Evolutionary conservation across 2,797 vertebrate species (phyloP).

Genomic region (Mormyrus proboscirostris): DNA sequence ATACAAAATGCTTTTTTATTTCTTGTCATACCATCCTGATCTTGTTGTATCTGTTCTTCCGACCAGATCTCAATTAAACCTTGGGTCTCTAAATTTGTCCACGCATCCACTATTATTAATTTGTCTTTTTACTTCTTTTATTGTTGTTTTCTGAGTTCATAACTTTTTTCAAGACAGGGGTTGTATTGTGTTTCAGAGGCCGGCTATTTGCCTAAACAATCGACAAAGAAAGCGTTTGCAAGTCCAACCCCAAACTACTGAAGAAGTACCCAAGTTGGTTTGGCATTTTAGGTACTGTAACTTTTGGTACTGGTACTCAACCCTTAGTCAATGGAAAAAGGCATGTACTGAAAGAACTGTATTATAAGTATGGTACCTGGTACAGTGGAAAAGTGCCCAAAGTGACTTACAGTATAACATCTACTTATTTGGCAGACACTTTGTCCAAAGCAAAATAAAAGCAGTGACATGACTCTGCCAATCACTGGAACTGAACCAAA

Average conservation of each 20-base stretch:
- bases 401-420: background rate
- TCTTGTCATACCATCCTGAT: background rate
- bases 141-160: background rate
- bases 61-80: background rate
- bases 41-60: background rate
- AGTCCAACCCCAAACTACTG: too few species aligned
- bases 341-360: too few species aligned
- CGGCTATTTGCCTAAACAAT: too few species aligned
- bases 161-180: background rate
- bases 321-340: too few species aligned
- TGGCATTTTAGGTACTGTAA: background rate
- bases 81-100: background rate
- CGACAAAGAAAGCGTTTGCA: background rate
- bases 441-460: background rate
- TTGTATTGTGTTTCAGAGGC: too few species aligned
- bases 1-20: background rate
- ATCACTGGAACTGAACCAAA: background rate
- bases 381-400: background rate
- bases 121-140: background rate
- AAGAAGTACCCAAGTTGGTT: too few species aligned
- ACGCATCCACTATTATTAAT: background rate
- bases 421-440: background rate
- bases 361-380: background rate
- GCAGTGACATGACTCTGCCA: background rate
- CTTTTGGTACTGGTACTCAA: background rate